Base-by-base conservation (phyloP, 2,888 invertebrate genomes). In the Agrochola lota region DNA sequence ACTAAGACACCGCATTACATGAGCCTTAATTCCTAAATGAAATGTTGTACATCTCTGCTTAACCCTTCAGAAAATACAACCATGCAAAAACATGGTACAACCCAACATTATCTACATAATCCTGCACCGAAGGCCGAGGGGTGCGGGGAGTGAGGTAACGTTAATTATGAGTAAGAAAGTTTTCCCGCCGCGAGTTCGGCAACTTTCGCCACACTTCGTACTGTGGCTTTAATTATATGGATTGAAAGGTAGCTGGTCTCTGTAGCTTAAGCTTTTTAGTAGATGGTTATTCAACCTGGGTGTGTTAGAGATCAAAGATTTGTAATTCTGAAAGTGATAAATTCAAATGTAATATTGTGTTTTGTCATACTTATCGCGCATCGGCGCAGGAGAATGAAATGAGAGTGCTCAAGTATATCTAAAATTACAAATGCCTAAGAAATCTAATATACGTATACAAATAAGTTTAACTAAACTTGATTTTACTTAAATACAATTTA, bases 81-180 rank as follows among this genome's bases (percentile, higher is more conserved):
- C 59, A 26, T 26, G 43, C 59, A 77, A n/a, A 60, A 83, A 77
- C 78, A 70, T 77, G 78, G 43, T 46, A 62, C 52, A 72, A 74
- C 57, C 49, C 26, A 52, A 74, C 52, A 67, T 74, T 60, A 81
- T 83, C 71, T 70, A 63, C 74, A 72, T 81, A 81, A 83, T 81
- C 64, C 64, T 40, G 59, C 26, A 23, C 63, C 20, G 46, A 40
- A 35, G 15, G n/a, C 62, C 6, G 6, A 15, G 49, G 26, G 26
- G 74, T 1, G 69, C 15, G 75, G 59, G 35, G 43, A 23, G 40
- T 15, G 9, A 30, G 43, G 26, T 60, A 5, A 35, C 74, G 81
- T 88, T 87, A 86, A 88, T 87, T 88, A 88, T 84, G 78, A 81
- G 77, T 72, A 72, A 76, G 85, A 87, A 88, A 87, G 84, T 87